Base-by-base conservation (phyloP, 2,797 vertebrate genomes). In the Melanotaenia nigrans region DNA sequence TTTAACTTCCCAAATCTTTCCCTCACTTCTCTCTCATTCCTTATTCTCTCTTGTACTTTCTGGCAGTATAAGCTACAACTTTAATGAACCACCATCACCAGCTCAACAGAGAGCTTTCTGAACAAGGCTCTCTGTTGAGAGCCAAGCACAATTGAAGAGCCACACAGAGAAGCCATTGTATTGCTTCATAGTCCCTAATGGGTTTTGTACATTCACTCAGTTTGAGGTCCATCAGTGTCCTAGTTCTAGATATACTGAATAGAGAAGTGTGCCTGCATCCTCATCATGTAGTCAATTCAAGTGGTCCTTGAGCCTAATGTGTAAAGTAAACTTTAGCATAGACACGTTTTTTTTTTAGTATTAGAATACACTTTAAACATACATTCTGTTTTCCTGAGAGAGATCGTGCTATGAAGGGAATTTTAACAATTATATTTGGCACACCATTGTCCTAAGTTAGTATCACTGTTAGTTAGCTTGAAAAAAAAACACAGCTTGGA, bases 121-220 rank as follows among this genome's bases (percentile, higher is more conserved):
- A 87, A 90, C 84, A 92, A 88, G 85, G 83, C 77, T 66, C 77
- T 85, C 79, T 73, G 78, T 90, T 89, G 65, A 86, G 75, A 78
- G 81, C 71, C 38, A n/a, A 70, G 69, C 61, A 62, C 71, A 75
- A 79, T 71, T 42, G 64, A 81, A 75, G 83, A 88, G 68, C 65
- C 55, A 24, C 82, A 92, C 86, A 88, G 87, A 79, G 69, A 42
- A 75, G 78, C 81, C 76, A 80, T 90, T 92, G 86, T 90, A 77
- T 71, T n/a, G 20, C 47, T 65, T 65, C 77, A 79, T 68, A 69
- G 68, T 35, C 25, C 59, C 61, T 55, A 75, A 73, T 66, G 61
- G 49, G 72, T 58, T 75, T 78, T 68, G 69, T 73, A 49, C 58
- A 73, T 68, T 79, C 36, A 13, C 55, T 79, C 81, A 64, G 51